Evolutionary conservation across 2,113 vertebrate genomes (phyloP).

Genomic region (Corythoichthys intestinalis): DNA sequence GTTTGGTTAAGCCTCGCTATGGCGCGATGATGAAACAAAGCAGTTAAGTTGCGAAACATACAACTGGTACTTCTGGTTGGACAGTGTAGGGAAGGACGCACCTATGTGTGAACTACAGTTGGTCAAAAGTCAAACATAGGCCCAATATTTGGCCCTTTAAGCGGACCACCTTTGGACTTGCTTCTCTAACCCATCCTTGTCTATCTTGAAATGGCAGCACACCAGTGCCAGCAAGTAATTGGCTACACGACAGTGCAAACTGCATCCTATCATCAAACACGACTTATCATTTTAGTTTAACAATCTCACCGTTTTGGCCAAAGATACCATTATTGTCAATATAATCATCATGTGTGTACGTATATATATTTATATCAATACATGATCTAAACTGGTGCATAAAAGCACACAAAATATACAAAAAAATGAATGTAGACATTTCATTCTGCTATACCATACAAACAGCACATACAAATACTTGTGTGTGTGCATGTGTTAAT

Average conservation of each 20-base stretch:
- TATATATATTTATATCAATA: conserved; percentile 49
- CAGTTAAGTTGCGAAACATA: conserved; percentile 26
- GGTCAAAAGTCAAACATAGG: conserved; percentile 12
- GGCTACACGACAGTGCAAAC: conserved; percentile 95
- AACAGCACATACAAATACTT: conserved; percentile 57
- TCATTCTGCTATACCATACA: conserved; percentile 57
- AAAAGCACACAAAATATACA: conserved; percentile 67
- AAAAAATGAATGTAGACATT: conserved; percentile 70
- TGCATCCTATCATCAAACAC: conserved; percentile 90
- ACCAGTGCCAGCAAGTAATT: conserved; percentile 83
- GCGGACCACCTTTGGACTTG: conserved; percentile 53
- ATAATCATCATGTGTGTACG: conserved; percentile 23
- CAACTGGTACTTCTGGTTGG: conserved; percentile 26
- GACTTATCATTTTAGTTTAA: conserved; percentile 66
- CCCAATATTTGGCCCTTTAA: conserved; percentile 1
- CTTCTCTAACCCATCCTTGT: conserved; percentile 58
- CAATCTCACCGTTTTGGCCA: conserved; percentile 61
- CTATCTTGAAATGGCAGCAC: conserved; percentile 71
- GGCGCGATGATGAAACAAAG: conserved; percentile 15
- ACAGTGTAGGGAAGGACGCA: conserved; percentile 29
- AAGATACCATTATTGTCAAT: conserved; percentile 50
- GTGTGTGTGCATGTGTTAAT: conserved; percentile 50
- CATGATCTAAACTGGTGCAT: conserved; percentile 60
- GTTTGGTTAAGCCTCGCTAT: conserved; percentile 26
- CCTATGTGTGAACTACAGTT: conserved; percentile 25